These are phyloP conservation scores for Astropecten irregularis DNA, from an alignment of 53 echinoderm and acorn worm genomes.

Conservation along the genomic window DNA sequence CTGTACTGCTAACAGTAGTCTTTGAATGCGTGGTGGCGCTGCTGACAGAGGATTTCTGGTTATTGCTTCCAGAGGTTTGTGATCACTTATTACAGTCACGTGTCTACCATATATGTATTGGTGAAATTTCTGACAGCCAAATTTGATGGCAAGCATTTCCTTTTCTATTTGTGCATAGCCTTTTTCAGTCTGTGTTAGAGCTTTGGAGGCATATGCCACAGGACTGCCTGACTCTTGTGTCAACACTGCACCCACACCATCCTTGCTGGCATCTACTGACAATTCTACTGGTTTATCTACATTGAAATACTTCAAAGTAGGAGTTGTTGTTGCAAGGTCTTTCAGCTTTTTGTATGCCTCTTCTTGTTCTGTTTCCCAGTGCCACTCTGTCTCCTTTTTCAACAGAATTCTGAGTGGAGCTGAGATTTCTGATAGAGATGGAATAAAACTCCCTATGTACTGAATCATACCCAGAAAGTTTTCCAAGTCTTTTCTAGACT, in stretches of 20 bases:
- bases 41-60: no score
- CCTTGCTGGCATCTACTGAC: constrained; percentile 29
- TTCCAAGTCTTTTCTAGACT: constrained; percentile 53
- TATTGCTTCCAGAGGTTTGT: no score
- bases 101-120: constrained; percentile 56
- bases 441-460: constrained; percentile 61
- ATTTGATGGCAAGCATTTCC: constrained; percentile 36
- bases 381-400: constrained; percentile 39
- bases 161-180: constrained; percentile 34
- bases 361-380: constrained; percentile 50
- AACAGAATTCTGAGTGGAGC: constrained; percentile 48
- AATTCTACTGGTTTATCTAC: constrained; percentile 6
- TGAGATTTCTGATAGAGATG: constrained; percentile 50
- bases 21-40: no score
- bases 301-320: constrained; percentile 38
- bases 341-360: constrained; percentile 40
- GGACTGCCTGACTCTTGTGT: constrained; percentile 1
- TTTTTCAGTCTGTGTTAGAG: constrained; percentile 7
- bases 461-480: constrained; percentile 60
- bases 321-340: constrained; percentile 30
- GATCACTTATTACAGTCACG: no score
- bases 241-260: constrained; percentile 29
- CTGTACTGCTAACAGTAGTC: no score
- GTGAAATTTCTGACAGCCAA: constrained; percentile 41
- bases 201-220: constrained; percentile 28